A percentile compares a stretch with the other conserved stretches of the same genome.
Conservation (phyloP, 2,888 invertebrate genomes). For the Rhimphoctona megacephalus region DNA sequence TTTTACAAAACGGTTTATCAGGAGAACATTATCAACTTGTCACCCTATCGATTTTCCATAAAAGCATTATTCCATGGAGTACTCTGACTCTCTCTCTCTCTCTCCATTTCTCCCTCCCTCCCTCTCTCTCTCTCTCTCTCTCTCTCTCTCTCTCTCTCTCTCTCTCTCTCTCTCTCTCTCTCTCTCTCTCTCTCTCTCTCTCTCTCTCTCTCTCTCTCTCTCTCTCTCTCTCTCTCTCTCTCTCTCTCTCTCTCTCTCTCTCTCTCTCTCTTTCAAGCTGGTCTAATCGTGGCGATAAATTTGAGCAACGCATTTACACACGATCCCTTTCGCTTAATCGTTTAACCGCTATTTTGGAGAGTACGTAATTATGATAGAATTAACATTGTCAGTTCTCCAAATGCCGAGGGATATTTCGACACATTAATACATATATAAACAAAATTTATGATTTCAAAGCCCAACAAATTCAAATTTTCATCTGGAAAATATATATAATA, state of each 20-base stretch:
- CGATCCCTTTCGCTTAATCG: slow-evolving; percentile 27
- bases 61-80: neutral
- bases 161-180: neutral
- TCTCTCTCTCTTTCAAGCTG: neutral
- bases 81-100: neutral
- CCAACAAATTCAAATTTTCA: neutral
- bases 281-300: slow-evolving; percentile 7
- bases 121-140: neutral
- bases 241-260: neutral
- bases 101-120: too few relatives aligned
- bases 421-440: neutral
- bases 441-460: neutral
- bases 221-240: neutral
- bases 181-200: neutral
- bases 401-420: neutral
- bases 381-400: slow-evolving; percentile 24
- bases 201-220: neutral
- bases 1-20: slow-evolving; percentile 12
- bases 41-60: slow-evolving; percentile 41
- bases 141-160: neutral
- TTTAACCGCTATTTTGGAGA: neutral
- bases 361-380: slow-evolving; percentile 20
- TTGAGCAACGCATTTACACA: neutral
- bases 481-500: neutral
- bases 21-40: slow-evolving; percentile 23